phyloP scores from a whole-genome alignment of 2,797 vertebrate genomes.

The Epinephelus malabaricus region DNA sequence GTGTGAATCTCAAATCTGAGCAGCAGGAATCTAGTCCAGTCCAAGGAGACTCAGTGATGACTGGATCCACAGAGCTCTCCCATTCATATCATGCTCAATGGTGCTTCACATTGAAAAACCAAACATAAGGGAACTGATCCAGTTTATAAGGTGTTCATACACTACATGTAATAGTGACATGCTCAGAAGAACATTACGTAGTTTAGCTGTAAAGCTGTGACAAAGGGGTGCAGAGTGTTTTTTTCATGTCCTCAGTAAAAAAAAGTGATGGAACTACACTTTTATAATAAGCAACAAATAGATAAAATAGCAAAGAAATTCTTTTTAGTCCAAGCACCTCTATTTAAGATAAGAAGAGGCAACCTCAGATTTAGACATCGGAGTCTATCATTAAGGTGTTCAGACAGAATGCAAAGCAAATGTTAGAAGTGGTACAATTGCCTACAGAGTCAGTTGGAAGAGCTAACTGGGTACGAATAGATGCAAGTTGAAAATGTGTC shows the following conservation, averaged over 20 bases:
- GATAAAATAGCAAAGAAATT: conserved; percentile 2
- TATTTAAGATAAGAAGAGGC: conserved; percentile 9
- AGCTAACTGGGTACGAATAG: neutral
- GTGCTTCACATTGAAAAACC: conserved; percentile 66
- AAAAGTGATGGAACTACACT: neutral
- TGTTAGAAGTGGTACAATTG: neutral
- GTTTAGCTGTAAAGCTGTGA: conserved; percentile 32
- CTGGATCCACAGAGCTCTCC: conserved; percentile 31
- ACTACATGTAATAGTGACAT: conserved; percentile 7
- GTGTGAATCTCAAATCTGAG: conserved; percentile 53
- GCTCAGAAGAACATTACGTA: conserved; percentile 47
- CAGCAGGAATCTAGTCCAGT: conserved; percentile 23
- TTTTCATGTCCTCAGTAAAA: conserved; percentile 15
- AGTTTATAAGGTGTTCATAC: conserved; percentile 30
- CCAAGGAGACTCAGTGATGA: conserved; percentile 10
- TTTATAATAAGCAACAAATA: conserved; percentile 21
- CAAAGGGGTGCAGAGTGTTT: neutral
- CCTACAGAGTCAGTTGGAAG: neutral
- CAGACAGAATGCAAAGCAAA: neutral
- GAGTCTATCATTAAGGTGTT: neutral
- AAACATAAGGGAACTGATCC: conserved; percentile 41
- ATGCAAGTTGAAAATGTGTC: neutral
- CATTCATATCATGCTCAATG: conserved; percentile 30
- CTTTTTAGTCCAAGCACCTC: neutral
- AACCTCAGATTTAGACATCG: neutral